Evolutionary conservation across 2,888 invertebrate genomes (phyloP).

Genomic region (Eupithecia abbreviata): DNA sequence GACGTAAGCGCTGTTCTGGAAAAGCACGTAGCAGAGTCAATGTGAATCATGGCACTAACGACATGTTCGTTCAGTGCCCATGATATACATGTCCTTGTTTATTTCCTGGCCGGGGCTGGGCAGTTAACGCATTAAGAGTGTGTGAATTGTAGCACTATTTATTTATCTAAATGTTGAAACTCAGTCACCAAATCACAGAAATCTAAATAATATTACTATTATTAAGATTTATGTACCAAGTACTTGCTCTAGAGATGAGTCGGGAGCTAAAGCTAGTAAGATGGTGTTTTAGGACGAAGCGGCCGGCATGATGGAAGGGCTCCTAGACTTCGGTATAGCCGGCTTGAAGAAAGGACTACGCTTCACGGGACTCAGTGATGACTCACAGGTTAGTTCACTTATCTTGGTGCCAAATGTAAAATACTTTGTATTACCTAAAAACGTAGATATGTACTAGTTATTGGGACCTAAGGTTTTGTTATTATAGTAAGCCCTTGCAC

Average conservation of each 20-base stretch:
- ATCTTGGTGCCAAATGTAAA: conserved; percentile 35
- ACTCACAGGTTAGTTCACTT: conserved; percentile 56
- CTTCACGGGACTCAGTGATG: conserved; percentile 85
- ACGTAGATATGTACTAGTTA: neutral
- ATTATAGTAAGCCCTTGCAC: no score
- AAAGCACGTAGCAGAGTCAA: no score
- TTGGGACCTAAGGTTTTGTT: neutral
- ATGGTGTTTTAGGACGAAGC: conserved; percentile 81
- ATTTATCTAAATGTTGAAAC: neutral
- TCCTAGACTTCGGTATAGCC: conserved; percentile 85
- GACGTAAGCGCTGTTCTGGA: no score
- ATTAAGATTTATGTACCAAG: no score
- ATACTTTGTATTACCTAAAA: neutral
- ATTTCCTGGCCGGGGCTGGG: no score
- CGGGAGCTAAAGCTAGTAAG: neutral
- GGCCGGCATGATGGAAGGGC: conserved; percentile 86
- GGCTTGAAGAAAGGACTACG: conserved; percentile 84
- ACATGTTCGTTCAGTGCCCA: no score
- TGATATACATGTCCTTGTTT: no score
- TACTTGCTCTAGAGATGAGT: neutral
- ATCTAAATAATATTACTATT: no score
- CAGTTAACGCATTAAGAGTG: no score
- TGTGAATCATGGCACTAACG: no score
- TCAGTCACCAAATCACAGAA: neutral
- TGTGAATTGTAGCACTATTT: neutral